A percentile compares a stretch with the other conserved stretches of the same genome.
phyloP scores from a whole-genome alignment of 2,888 invertebrate genomes.

The Ashinkailepas kermadecensis region DNA sequence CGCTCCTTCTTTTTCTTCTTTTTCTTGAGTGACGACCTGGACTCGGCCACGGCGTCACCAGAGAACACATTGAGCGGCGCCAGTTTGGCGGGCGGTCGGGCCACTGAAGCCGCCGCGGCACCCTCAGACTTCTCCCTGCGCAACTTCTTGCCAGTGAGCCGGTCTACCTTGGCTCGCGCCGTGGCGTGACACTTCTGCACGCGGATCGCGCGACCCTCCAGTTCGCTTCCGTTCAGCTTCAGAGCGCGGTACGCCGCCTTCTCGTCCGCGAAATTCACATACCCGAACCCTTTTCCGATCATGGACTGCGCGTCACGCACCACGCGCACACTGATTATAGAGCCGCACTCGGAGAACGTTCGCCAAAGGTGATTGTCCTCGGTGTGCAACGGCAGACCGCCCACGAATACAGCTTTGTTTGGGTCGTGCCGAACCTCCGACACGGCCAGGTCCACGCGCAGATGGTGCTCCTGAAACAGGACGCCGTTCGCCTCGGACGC shows the following conservation, averaged over 20 bases:
- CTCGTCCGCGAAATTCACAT: slow-evolving; percentile 24
- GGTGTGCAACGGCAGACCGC: slow-evolving; percentile 23
- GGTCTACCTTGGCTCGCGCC: neutral
- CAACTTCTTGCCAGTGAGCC: neutral
- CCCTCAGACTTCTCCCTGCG: neutral
- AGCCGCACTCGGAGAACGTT: slow-evolving; percentile 24
- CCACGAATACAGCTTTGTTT: slow-evolving; percentile 26
- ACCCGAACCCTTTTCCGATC: slow-evolving; percentile 27
- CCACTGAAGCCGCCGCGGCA: neutral
- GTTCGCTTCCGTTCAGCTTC: slow-evolving; percentile 17
- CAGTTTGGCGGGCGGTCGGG: neutral
- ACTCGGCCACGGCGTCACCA: neutral
- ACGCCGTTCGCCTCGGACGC: slow-evolving; percentile 1
- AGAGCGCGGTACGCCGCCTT: slow-evolving; percentile 24
- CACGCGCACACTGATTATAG: slow-evolving; percentile 24
- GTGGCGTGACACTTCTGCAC: slow-evolving; percentile 16
- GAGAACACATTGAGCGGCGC: neutral
- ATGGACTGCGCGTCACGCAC: slow-evolving; percentile 23
- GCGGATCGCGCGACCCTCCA: slow-evolving; percentile 21
- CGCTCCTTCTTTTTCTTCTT: slow-evolving; percentile 17
- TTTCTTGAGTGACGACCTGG: slow-evolving; percentile 11
- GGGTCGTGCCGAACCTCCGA: slow-evolving; percentile 6
- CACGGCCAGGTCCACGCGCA: slow-evolving; percentile 22
- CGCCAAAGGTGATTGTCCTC: slow-evolving; percentile 25
- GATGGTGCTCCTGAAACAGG: neutral